Evolutionary conservation across 1,140 invertebrate genomes (phyloP).

Genomic region (Bombus waltoni): DNA sequence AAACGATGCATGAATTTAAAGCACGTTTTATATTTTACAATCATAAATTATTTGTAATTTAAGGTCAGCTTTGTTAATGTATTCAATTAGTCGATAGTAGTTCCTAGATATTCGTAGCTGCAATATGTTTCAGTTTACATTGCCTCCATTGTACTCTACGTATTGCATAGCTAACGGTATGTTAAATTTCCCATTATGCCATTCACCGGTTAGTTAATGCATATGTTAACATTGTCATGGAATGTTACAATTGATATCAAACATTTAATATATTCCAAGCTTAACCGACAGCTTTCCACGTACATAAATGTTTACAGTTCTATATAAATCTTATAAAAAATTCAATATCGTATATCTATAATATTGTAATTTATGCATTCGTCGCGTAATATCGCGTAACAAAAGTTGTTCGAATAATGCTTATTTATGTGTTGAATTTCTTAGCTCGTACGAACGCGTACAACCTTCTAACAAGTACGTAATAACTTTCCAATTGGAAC

Average conservation of each 20-base stretch:
- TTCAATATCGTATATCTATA: neutral
- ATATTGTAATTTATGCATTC: neutral
- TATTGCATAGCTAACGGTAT: neutral
- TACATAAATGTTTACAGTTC: neutral
- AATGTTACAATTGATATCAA: neutral
- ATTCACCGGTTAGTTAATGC: neutral
- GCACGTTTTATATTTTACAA: neutral
- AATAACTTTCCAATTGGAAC: constrained; percentile 17
- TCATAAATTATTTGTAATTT: neutral
- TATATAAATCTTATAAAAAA: neutral
- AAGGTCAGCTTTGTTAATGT: neutral
- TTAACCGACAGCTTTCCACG: neutral
- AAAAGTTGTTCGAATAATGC: neutral
- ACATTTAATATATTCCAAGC: neutral
- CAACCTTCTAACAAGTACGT: constrained; percentile 21
- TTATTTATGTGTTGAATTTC: neutral
- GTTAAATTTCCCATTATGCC: neutral
- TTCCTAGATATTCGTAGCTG: neutral
- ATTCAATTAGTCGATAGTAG: neutral
- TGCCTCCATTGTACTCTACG: neutral
- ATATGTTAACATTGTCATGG: neutral
- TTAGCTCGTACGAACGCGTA: too few species aligned
- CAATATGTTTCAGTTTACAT: neutral
- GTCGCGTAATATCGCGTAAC: neutral
- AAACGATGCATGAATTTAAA: neutral